Base-by-base conservation (phyloP, 2,113 vertebrate genomes). In the Xiphophorus couchianus region DNA sequence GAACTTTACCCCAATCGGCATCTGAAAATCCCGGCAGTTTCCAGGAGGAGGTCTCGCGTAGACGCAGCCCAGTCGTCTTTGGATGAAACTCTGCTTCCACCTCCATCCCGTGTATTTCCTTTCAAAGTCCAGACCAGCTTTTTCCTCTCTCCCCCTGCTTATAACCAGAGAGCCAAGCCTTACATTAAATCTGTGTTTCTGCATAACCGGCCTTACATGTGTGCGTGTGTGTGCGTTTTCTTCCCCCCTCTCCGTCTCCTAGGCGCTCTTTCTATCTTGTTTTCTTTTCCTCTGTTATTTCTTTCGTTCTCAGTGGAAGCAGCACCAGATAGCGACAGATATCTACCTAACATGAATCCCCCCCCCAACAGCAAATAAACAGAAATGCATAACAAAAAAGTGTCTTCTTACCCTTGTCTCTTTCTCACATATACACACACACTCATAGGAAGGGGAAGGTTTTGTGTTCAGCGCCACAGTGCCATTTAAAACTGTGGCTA, bases 111-210 rank as follows among this genome's bases (percentile, higher is more conserved):
- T 80, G 76, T n/a, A 76, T 78, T 60, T 76, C 82, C 79, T 78
- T 80, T 71, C 13, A 15, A 37, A 71, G 68, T 94, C 93, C 94
- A 93, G 83, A 81, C 92, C 94, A 91, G 91, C 86, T 95, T 95
- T 95, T 95, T 89, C 77, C 72, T 90, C 85, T 89, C 88, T 93
- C 94, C 92, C 22, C 22, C 66, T 48, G 83, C 74, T 88, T 84
- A 90, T 87, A 92, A 90, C 76, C 78, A 86, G 88, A 83, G 75
- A 93, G 92, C 90, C 91, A 83, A 92, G 92, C 93, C 93, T 94
- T 93, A 93, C 91, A 94, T 94, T 94, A 93, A 95, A 93, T 92
- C 93, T 93, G 91, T 92, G 92, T 94, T 94, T 94, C 91, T 93
- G 94, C 93, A 93, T 91, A 93, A 94, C 87, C 78, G 76, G 92